These are phyloP conservation scores for Diarsia mendica DNA, from an alignment of 2,888 invertebrate species.

Conservation along the genomic window DNA sequence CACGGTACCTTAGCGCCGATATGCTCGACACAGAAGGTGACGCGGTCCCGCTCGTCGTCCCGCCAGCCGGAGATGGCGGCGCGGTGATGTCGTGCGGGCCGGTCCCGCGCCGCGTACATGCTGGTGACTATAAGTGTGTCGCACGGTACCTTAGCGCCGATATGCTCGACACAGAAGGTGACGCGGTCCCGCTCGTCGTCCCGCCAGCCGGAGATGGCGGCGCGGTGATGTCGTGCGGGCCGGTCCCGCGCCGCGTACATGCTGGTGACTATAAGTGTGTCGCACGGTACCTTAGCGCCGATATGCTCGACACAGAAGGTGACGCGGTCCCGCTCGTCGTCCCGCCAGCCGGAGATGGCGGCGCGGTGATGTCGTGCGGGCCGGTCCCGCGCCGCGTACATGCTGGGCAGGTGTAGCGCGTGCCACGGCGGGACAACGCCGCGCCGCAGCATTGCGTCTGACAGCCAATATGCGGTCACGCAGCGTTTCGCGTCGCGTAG, in stretches of 20 bases:
- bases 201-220: conserved; percentile 96
- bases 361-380: conserved; percentile 95
- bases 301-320: conserved; percentile 95
- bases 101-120: too few species aligned
- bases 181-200: conserved; percentile 95
- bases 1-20: conserved; percentile 92
- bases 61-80: too few species aligned
- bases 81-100: too few species aligned
- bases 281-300: conserved; percentile 91
- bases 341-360: conserved; percentile 96
- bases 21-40: conserved; percentile 95
- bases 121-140: conserved; percentile 68
- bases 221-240: conserved; percentile 94
- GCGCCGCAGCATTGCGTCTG: conserved; percentile 96
- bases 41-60: conserved; percentile 92
- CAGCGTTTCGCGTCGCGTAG: conserved; percentile 92
- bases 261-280: conserved; percentile 76
- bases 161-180: conserved; percentile 95
- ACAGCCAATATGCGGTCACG: conserved; percentile 97
- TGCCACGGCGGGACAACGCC: conserved; percentile 98
- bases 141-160: conserved; percentile 91
- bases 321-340: conserved; percentile 95
- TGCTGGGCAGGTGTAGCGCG: conserved; percentile 96
- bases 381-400: conserved; percentile 92
- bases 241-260: conserved; percentile 92